Conservation (phyloP, 2,113 vertebrate species). For the Baryphthengus martii region DNA sequence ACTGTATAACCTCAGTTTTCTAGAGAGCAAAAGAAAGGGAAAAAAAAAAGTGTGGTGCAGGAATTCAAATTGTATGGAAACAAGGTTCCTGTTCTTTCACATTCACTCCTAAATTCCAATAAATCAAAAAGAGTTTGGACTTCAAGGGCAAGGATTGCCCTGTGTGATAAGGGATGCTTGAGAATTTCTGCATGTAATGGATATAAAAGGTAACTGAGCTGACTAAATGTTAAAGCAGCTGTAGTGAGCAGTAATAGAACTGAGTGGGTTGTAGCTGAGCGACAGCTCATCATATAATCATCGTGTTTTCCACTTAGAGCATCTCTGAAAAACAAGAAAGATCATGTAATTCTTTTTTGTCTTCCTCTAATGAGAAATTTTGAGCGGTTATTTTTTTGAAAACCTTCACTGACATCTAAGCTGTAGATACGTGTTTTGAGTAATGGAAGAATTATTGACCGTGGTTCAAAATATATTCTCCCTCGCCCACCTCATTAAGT, state of each 20-base stretch:
- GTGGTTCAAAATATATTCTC: background rate
- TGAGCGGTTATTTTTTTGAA: background rate
- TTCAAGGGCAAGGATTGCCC: background rate
- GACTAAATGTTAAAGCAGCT: slow-evolving; percentile 42
- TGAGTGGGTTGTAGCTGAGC: slow-evolving; percentile 50
- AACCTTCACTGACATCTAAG: background rate
- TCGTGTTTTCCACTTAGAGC: slow-evolving; percentile 46
- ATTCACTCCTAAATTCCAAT: background rate
- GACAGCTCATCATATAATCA: slow-evolving; percentile 60
- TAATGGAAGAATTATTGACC: background rate
- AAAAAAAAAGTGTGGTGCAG: background rate
- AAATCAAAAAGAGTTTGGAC: background rate
- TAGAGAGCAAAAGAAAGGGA: slow-evolving; percentile 13
- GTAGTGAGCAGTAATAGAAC: slow-evolving; percentile 61
- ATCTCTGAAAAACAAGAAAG: slow-evolving; percentile 40
- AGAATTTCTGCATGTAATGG: background rate
- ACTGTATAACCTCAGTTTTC: slow-evolving; percentile 6
- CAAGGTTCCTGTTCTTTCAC: background rate
- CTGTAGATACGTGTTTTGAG: background rate
- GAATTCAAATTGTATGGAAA: background rate
- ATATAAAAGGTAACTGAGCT: background rate
- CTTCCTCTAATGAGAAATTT: background rate
- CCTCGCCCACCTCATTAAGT: background rate
- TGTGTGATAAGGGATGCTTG: background rate
- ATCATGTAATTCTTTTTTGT: slow-evolving; percentile 6